phyloP scores from a whole-genome alignment of 1,140 invertebrate genomes.

The Leptinotarsa undecemlineata region DNA sequence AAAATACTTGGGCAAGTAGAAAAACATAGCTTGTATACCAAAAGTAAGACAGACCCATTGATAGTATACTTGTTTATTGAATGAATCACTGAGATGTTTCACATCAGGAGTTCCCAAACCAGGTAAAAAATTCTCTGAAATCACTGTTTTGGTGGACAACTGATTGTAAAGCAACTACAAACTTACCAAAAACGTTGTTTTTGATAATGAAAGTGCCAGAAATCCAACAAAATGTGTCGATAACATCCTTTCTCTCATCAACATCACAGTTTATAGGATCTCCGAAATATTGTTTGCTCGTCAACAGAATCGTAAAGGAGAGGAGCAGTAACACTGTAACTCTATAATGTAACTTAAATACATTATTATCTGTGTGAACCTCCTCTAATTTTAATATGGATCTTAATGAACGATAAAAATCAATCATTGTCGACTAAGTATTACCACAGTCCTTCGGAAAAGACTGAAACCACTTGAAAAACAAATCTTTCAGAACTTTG shows the following conservation, averaged over 20 bases:
- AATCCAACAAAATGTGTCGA: conserved; percentile 79
- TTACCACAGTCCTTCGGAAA: neutral
- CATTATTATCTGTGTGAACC: conserved; percentile 67
- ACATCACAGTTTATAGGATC: conserved; percentile 70
- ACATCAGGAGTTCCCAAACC: conserved; percentile 12
- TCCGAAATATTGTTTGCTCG: conserved; percentile 74
- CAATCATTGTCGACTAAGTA: conserved; percentile 24
- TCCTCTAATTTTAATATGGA: conserved; percentile 62
- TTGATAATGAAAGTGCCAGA: conserved; percentile 72
- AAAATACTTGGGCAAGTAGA: conserved; percentile 73
- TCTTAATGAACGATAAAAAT: conserved; percentile 50
- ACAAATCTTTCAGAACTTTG: neutral
- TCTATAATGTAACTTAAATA: conserved; percentile 71
- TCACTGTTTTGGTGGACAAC: neutral
- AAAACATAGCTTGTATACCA: conserved; percentile 76
- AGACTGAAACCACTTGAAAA: neutral
- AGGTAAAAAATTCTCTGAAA: conserved; percentile 21
- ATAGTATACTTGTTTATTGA: conserved; percentile 72
- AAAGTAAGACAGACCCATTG: conserved; percentile 87
- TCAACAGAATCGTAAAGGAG: conserved; percentile 67
- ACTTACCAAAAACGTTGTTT: conserved; percentile 56
- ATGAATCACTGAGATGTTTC: conserved; percentile 34
- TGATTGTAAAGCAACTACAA: neutral
- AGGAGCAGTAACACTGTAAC: conserved; percentile 67
- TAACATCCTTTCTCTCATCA: conserved; percentile 60